Evolutionary conservation across 30 jellyfish, hydroid and myxozoan species (phyloP).

Genomic region (Turritopsis dohrnii): DNA sequence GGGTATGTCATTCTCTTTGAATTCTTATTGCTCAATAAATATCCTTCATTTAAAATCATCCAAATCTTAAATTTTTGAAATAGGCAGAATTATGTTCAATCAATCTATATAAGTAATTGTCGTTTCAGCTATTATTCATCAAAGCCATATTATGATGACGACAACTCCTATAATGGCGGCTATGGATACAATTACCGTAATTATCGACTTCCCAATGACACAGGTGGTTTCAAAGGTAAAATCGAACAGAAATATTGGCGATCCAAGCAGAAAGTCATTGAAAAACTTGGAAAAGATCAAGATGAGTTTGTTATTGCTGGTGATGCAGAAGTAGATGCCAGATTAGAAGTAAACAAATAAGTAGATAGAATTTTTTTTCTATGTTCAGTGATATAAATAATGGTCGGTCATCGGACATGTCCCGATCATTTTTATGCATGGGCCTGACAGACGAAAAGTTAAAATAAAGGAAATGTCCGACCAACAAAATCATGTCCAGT

Average conservation of each 20-base stretch:
- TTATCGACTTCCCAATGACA: constrained; percentile 56
- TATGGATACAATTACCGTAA: constrained; percentile 80
- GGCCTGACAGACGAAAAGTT: too few species aligned
- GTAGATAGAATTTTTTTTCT: not conserved
- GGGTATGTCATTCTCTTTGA: too few species aligned
- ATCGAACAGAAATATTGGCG: constrained; percentile 91
- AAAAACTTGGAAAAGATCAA: constrained; percentile 85
- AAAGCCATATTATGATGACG: constrained; percentile 31
- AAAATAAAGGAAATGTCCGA: too few species aligned
- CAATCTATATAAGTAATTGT: not conserved
- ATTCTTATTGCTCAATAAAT: too few species aligned
- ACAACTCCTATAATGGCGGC: constrained; percentile 25
- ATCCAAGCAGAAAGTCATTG: constrained; percentile 87
- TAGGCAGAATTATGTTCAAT: not conserved
- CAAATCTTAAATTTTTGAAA: too few species aligned
- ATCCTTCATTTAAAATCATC: too few species aligned
- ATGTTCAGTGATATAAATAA: too few species aligned
- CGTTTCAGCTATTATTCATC: not conserved
- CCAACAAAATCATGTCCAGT: too few species aligned
- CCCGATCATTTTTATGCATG: too few species aligned
- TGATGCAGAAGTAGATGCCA: constrained; percentile 96
- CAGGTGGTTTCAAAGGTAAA: constrained; percentile 67
- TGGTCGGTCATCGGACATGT: too few species aligned
- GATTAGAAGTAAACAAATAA: constrained; percentile 59
- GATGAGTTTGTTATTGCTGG: constrained; percentile 99